These are phyloP conservation scores for Callorhinus ursinus DNA, from an alignment of 2,113 vertebrate genomes.

Conservation along the genomic window DNA sequence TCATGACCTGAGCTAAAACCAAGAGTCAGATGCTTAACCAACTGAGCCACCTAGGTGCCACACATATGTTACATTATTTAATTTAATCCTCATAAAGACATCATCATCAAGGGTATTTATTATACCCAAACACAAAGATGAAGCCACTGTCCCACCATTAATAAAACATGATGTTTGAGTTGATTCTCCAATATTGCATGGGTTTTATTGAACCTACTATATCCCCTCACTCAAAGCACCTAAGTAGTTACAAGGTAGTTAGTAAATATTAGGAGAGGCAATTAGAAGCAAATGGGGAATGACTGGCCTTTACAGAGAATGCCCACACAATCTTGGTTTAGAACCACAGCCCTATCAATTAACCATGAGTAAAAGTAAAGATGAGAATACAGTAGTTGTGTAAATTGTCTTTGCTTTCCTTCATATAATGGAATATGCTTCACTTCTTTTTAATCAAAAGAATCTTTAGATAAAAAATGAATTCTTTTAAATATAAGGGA, in stretches of 20 bases:
- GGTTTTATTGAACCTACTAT: constrained; percentile 26
- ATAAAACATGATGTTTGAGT: not conserved
- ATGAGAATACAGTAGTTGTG: not conserved
- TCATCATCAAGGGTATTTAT: not conserved
- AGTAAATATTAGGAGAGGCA: not conserved
- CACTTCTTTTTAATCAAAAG: constrained; percentile 51
- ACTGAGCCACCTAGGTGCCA: no score
- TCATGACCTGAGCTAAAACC: no score
- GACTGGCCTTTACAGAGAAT: not conserved
- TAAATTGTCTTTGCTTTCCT: constrained; percentile 16
- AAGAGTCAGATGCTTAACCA: no score
- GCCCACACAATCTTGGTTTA: not conserved
- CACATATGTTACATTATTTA: not conserved
- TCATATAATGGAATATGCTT: not conserved
- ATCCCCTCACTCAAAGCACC: not conserved
- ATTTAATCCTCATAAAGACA: constrained; percentile 25
- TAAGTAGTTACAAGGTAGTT: not conserved
- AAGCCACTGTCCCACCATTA: not conserved
- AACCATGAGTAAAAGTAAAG: not conserved
- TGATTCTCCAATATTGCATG: not conserved
- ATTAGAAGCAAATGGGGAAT: not conserved
- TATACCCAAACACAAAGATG: not conserved
- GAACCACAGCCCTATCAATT: not conserved
- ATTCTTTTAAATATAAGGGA: not conserved
- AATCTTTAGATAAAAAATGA: constrained; percentile 10